These are phyloP conservation scores for Limnephilus rhombicus DNA, from an alignment of 2,888 invertebrate species.

Conservation along the genomic window DNA sequence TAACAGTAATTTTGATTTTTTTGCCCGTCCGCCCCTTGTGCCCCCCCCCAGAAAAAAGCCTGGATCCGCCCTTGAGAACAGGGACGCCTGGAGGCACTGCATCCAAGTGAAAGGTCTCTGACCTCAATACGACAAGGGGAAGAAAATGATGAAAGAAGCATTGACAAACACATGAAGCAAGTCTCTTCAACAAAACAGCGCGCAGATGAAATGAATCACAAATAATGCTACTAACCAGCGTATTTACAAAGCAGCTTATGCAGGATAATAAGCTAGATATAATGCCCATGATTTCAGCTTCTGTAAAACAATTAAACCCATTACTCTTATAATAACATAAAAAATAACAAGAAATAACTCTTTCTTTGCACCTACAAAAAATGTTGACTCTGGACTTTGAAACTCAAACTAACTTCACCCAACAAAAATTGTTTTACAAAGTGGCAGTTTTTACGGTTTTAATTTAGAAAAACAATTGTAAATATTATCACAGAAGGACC, in stretches of 20 bases:
- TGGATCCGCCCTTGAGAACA: no score
- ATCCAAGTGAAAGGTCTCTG: neutral
- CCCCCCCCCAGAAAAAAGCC: no score
- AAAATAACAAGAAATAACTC: neutral
- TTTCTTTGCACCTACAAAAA: neutral
- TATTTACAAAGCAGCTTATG: neutral
- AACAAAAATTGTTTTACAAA: neutral
- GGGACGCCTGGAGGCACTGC: neutral
- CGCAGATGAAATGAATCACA: neutral
- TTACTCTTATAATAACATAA: neutral
- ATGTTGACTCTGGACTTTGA: neutral
- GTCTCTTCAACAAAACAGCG: neutral
- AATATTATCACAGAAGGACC: neutral
- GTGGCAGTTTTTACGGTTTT: neutral
- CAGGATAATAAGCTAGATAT: neutral
- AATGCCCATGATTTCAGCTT: neutral
- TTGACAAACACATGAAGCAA: neutral
- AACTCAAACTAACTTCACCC: neutral
- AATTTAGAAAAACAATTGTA: neutral
- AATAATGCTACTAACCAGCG: neutral
- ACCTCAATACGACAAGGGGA: no score
- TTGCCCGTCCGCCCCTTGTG: no score
- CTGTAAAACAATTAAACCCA: neutral
- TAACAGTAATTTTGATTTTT: no score
- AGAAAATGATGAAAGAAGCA: neutral